A percentile compares a stretch with the other conserved stretches of the same genome.
These are phyloP conservation scores for Romanogobio albipinnatus DNA, from an alignment of 2,113 vertebrate species.

Conservation along the genomic window DNA sequence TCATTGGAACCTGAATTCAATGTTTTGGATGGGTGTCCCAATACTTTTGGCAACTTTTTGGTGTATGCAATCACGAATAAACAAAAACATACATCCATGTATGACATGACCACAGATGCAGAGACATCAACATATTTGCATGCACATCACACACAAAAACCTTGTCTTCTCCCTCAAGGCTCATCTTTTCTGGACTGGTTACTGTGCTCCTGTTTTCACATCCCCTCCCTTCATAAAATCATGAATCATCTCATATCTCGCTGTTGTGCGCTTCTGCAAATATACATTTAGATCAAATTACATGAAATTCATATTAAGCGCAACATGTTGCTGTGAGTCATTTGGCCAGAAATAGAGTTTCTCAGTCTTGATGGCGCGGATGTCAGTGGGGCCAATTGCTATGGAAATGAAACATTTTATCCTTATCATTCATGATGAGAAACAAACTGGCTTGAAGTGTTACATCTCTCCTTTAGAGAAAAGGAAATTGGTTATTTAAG, in stretches of 20 bases:
- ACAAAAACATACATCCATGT: constrained; percentile 6
- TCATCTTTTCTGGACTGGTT: constrained; percentile 33
- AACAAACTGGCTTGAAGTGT: not conserved
- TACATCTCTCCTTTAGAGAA: not conserved
- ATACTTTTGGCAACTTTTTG: no score
- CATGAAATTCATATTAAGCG: constrained; percentile 7
- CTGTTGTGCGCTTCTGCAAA: not conserved
- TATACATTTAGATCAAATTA: constrained; percentile 2
- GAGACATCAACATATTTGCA: no score
- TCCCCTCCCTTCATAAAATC: constrained; percentile 12
- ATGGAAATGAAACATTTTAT: constrained; percentile 4
- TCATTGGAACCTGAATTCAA: no score
- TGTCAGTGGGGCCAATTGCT: not conserved
- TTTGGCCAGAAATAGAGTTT: constrained; percentile 10
- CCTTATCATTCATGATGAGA: constrained; percentile 6
- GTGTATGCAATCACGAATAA: not conserved
- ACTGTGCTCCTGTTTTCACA: constrained; percentile 1
- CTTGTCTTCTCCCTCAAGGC: not conserved
- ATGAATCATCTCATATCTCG: not conserved
- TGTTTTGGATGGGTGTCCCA: no score
- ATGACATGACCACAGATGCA: not conserved
- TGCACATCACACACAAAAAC: constrained; percentile 20
- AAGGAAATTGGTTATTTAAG: not conserved
- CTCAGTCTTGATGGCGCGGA: not conserved
- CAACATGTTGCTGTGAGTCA: constrained; percentile 16